These are phyloP conservation scores for Harpagoxenus sublaevis DNA, from an alignment of 2,888 invertebrate genomes.

Conservation along the genomic window DNA sequence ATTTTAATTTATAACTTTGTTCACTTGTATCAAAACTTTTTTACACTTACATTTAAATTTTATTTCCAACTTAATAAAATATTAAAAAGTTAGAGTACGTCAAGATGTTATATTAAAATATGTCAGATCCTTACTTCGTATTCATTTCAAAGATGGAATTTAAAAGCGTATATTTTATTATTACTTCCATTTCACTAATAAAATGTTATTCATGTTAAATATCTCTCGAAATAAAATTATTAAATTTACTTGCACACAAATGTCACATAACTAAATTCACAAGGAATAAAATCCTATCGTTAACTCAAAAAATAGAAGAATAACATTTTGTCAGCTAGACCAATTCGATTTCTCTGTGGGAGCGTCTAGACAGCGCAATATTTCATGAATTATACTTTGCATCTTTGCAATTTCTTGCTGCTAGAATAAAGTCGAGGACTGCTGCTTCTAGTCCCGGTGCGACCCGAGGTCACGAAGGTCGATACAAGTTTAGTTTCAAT, in stretches of 20 bases:
- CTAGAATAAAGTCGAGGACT: slow-evolving; percentile 20
- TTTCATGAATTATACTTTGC: slow-evolving; percentile 16
- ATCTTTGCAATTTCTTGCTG: slow-evolving; percentile 10
- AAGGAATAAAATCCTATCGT: not conserved
- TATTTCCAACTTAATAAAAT: not conserved
- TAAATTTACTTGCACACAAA: not conserved
- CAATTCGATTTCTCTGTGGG: not conserved
- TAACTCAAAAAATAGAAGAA: not conserved
- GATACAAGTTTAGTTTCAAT: slow-evolving; percentile 34
- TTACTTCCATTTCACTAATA: not conserved
- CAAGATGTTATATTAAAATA: not conserved
- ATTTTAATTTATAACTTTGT: not conserved
- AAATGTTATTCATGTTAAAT: slow-evolving; percentile 7
- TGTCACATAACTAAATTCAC: not conserved
- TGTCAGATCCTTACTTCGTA: not conserved
- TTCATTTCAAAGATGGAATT: not conserved
- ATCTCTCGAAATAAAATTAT: not conserved
- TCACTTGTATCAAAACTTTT: not conserved
- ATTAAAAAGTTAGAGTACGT: not conserved
- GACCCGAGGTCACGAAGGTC: slow-evolving; percentile 23
- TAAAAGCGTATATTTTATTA: not conserved
- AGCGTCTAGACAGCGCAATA: not conserved
- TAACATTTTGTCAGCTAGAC: not conserved
- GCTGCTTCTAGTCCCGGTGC: not conserved
- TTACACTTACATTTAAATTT: not conserved